Conservation (phyloP, 30 jellyfish, hydroid and myxozoan genomes). For the Hydractinia echinata region DNA sequence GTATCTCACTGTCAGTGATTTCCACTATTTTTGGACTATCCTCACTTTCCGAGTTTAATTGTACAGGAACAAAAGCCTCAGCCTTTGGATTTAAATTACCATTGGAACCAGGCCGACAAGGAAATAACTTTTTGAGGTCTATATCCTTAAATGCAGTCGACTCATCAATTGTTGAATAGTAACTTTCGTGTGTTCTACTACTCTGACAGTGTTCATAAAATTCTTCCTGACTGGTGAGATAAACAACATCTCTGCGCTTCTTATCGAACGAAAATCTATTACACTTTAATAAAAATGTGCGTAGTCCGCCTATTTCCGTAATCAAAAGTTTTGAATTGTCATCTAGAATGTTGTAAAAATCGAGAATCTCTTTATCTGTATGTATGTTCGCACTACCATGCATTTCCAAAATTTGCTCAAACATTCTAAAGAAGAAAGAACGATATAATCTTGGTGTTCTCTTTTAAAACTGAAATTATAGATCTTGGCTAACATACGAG, state of each 20-base stretch:
- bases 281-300: constrained; percentile 43
- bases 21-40: background rate
- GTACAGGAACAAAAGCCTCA: background rate
- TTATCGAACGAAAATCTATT: constrained; percentile 65
- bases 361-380: constrained; percentile 35
- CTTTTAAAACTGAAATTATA: background rate
- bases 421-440: constrained; percentile 23
- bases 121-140: too few relatives aligned
- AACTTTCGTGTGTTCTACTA: too few relatives aligned
- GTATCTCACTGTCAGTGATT: constrained; percentile 8
- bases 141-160: too few relatives aligned
- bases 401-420: constrained; percentile 50
- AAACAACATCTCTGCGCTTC: constrained; percentile 50
- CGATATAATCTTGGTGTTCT: too few relatives aligned
- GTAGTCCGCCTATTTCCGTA: constrained; percentile 55
- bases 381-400: constrained; percentile 47
- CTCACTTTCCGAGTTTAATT: background rate
- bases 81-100: constrained; percentile 22
- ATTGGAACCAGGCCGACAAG: background rate
- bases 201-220: constrained; percentile 1
- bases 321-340: constrained; percentile 38
- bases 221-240: constrained; percentile 38
- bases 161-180: too few relatives aligned
- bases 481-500: constrained; percentile 4
- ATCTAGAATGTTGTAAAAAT: constrained; percentile 43